A percentile compares a stretch with the other conserved stretches of the same genome.
phyloP scores from a whole-genome alignment of 1,140 invertebrate species.

The Zophobas atratus region DNA sequence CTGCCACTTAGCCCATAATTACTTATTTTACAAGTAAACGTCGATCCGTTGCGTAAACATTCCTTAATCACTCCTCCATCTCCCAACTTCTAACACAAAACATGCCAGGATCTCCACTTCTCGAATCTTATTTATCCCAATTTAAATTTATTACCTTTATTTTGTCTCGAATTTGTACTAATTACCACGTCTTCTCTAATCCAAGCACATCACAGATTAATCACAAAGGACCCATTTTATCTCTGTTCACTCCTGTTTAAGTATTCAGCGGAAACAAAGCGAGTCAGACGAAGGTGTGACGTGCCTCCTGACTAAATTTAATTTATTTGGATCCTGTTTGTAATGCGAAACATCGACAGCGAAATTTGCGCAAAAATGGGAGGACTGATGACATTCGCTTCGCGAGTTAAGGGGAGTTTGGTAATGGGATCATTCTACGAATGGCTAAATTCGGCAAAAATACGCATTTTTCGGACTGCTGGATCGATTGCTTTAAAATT shows the following conservation, averaged over 20 bases:
- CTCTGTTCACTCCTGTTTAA: not conserved
- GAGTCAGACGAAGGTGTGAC: not conserved
- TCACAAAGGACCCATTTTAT: not conserved
- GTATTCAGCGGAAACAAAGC: not conserved
- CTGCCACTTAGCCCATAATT: too few relatives aligned
- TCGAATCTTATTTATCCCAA: not conserved
- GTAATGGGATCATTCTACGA: too few relatives aligned
- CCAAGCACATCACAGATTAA: not conserved
- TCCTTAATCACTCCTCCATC: too few relatives aligned
- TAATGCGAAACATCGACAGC: not conserved
- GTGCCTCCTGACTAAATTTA: not conserved
- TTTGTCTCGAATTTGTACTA: not conserved
- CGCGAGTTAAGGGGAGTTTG: too few relatives aligned
- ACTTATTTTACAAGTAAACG: too few relatives aligned
- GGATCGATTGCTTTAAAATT: too few relatives aligned
- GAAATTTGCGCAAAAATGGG: not conserved
- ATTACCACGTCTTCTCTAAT: not conserved
- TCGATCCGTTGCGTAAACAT: too few relatives aligned
- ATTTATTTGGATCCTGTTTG: conserved; percentile 3
- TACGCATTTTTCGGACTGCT: too few relatives aligned
- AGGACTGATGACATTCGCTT: not conserved
- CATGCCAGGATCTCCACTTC: too few relatives aligned
- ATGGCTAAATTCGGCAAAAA: too few relatives aligned
- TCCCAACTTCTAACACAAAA: too few relatives aligned
- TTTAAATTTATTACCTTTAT: not conserved